Conservation (phyloP, 2,888 invertebrate genomes). For the Pantelozetes paolii region DNA sequence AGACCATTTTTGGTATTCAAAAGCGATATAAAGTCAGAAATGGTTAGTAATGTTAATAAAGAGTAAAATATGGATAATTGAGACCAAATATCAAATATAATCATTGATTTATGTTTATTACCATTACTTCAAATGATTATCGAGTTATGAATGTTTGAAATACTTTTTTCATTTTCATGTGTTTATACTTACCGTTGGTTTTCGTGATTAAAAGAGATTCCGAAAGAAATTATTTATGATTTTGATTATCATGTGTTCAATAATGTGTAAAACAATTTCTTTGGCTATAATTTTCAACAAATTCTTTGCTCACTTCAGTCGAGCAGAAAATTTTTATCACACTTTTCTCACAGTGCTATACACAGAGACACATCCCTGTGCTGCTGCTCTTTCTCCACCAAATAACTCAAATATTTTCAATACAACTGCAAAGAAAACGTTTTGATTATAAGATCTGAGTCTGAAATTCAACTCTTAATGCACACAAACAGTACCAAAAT, state of each 20-base stretch:
- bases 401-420: conserved; percentile 13
- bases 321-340: conserved; percentile 16
- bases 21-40: no score
- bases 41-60: no score
- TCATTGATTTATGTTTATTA: no score
- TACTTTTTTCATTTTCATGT: neutral
- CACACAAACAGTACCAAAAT: neutral
- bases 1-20: no score
- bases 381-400: no score
- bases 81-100: no score
- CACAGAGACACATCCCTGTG: neutral
- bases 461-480: neutral
- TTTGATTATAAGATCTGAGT: neutral
- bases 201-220: neutral
- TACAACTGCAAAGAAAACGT: neutral
- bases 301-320: neutral
- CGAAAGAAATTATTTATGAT: neutral
- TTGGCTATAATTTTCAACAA: conserved; percentile 3
- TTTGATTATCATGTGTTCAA: conserved; percentile 11
- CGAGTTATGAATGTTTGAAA: no score
- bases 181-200: neutral
- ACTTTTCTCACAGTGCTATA: neutral
- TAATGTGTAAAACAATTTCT: conserved; percentile 8
- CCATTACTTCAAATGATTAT: no score
- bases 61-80: no score